Conservation (phyloP, 2,797 vertebrate genomes). For the Pseudochirops corinnae region DNA sequence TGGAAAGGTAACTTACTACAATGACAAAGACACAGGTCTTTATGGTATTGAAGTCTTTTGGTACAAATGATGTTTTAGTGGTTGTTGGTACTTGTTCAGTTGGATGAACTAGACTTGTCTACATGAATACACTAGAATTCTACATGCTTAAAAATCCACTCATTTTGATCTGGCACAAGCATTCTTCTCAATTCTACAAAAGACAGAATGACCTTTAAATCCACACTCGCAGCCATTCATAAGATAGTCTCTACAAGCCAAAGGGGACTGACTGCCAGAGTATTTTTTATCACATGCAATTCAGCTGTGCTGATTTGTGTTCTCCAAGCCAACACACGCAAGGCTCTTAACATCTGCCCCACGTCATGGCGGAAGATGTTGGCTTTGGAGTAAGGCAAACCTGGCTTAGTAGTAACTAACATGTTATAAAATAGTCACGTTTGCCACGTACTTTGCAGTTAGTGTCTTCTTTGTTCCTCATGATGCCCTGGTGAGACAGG, state of each 20-base stretch:
- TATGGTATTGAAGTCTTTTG: background rate
- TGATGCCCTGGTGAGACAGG: background rate
- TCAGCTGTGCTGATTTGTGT: background rate
- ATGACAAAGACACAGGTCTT: background rate
- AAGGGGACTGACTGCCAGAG: background rate
- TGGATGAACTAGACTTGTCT: background rate
- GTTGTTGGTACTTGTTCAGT: background rate
- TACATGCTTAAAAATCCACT: background rate
- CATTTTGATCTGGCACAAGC: background rate
- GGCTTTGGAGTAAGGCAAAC: background rate
- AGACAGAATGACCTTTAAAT: background rate
- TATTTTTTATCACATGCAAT: background rate
- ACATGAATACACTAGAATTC: background rate
- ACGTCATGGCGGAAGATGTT: background rate
- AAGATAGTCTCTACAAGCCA: background rate
- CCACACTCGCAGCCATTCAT: background rate
- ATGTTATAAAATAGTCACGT: background rate
- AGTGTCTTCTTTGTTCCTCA: background rate
- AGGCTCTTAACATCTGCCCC: background rate
- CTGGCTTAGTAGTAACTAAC: background rate
- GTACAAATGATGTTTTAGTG: background rate
- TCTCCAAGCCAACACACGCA: background rate
- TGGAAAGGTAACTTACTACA: background rate
- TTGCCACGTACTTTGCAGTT: background rate
- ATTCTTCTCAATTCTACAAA: background rate